phyloP scores from a whole-genome alignment of 2,797 vertebrate genomes.

The Mallotus villosus region DNA sequence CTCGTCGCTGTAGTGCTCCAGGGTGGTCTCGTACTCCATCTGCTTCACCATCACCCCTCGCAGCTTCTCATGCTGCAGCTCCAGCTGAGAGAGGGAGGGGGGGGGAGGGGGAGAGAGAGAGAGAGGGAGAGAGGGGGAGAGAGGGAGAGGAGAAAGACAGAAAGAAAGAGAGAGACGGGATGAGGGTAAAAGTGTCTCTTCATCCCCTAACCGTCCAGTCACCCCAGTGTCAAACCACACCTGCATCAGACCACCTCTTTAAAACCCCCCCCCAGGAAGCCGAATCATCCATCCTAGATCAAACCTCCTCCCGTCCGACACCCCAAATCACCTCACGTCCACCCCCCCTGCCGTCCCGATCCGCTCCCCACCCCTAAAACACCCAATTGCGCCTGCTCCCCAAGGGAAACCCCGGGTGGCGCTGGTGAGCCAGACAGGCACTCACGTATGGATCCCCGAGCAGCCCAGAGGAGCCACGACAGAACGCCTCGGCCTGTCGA shows the following conservation, averaged over 20 bases:
- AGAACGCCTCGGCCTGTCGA: conserved; percentile 18
- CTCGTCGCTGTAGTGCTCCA: conserved; percentile 82
- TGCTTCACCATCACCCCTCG: conserved; percentile 82
- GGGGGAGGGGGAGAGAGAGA: too few species aligned
- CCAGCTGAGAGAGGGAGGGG: conserved; percentile 67
- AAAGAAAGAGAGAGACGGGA: too few species aligned
- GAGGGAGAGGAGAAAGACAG: too few species aligned
- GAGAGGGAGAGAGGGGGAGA: too few species aligned
- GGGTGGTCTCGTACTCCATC: conserved; percentile 77
- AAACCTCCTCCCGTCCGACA: background rate
- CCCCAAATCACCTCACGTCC: background rate
- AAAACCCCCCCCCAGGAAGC: background rate
- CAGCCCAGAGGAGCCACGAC: background rate
- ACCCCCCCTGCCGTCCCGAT: background rate
- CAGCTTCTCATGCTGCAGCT: conserved; percentile 83
- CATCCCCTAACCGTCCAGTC: too few species aligned
- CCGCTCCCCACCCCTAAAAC: background rate
- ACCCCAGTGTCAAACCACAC: background rate
- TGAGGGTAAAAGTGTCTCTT: too few species aligned
- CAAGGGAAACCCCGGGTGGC: background rate
- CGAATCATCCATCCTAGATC: background rate
- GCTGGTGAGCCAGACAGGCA: conserved; percentile 1
- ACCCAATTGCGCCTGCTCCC: background rate
- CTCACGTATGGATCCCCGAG: conserved; percentile 25
- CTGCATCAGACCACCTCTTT: background rate